Percentiles rank a stretch among this genome's conserved stretches.
Conservation (phyloP, 1,140 invertebrate genomes). For the Eumaeus atala region DNA sequence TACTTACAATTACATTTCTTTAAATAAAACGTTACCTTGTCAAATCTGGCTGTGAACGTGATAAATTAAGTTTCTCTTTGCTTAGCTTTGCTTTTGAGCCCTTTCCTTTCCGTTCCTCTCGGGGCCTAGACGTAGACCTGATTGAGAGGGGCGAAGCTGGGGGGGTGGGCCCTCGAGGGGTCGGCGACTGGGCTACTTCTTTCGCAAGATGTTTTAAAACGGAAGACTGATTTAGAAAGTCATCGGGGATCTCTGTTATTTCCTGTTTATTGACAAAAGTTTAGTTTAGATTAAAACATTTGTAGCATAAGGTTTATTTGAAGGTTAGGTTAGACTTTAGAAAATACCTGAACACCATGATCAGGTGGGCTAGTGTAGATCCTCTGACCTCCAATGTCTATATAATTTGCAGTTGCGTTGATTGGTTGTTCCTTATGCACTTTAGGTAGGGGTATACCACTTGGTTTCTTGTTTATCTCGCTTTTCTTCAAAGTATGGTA, state of each 20-base stretch:
- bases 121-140: slow-evolving; percentile 27
- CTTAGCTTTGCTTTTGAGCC: slow-evolving; percentile 58
- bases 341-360: slow-evolving; percentile 65
- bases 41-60: slow-evolving; percentile 79
- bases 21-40: slow-evolving; percentile 51
- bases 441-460: slow-evolving; percentile 67
- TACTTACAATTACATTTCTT: too few species aligned
- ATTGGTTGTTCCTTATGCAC: slow-evolving; percentile 57
- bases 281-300: too few species aligned
- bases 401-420: slow-evolving; percentile 56
- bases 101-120: slow-evolving; percentile 53
- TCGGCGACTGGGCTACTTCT: slow-evolving; percentile 79
- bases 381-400: slow-evolving; percentile 66
- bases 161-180: slow-evolving; percentile 60
- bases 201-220: slow-evolving; percentile 91
- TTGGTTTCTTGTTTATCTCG: slow-evolving; percentile 58
- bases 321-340: too few species aligned
- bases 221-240: slow-evolving; percentile 87
- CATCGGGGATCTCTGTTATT: slow-evolving; percentile 89
- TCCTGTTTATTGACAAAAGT: slow-evolving; percentile 76
- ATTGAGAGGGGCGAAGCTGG: slow-evolving; percentile 47
- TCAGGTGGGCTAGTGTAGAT: slow-evolving; percentile 67
- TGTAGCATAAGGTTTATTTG: too few species aligned
- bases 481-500: slow-evolving; percentile 64
- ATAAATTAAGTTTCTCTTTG: slow-evolving; percentile 79